Conservation (phyloP, 2,888 invertebrate genomes). For the Idaea aversata region DNA sequence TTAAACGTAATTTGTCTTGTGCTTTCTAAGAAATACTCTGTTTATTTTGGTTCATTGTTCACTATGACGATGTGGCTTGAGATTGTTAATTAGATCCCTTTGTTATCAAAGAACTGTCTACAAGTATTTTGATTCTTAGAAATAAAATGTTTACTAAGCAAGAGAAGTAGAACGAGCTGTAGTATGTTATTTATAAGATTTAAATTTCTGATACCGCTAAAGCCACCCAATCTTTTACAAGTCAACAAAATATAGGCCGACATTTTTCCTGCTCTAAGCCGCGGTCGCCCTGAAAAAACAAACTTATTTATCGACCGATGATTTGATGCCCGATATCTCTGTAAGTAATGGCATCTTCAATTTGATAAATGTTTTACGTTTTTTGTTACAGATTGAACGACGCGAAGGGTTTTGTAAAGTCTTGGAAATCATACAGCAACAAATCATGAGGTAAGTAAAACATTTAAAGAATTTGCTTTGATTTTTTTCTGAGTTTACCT, state of each 20-base stretch:
- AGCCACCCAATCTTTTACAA: background rate
- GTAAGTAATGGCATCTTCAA: background rate
- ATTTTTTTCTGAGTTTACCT: background rate
- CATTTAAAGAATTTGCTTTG: background rate
- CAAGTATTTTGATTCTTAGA: no score
- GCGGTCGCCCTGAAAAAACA: slow-evolving; percentile 1
- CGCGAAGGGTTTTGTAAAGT: background rate
- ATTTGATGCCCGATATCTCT: background rate
- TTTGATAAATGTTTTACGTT: background rate
- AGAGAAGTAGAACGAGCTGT: no score
- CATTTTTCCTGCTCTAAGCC: background rate
- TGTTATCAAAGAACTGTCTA: no score
- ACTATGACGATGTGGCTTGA: no score
- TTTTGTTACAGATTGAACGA: background rate
- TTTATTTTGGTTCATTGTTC: no score
- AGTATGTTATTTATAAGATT: no score
- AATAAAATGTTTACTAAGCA: no score
- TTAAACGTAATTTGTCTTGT: no score
- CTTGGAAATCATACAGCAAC: background rate
- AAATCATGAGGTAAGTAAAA: background rate
- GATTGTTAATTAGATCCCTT: no score
- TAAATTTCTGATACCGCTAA: background rate
- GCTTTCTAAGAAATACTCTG: no score
- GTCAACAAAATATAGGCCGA: background rate
- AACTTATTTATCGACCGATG: background rate